Evolutionary conservation across 1,140 invertebrate species (phyloP).

Genomic region (Vanessa tameamea): DNA sequence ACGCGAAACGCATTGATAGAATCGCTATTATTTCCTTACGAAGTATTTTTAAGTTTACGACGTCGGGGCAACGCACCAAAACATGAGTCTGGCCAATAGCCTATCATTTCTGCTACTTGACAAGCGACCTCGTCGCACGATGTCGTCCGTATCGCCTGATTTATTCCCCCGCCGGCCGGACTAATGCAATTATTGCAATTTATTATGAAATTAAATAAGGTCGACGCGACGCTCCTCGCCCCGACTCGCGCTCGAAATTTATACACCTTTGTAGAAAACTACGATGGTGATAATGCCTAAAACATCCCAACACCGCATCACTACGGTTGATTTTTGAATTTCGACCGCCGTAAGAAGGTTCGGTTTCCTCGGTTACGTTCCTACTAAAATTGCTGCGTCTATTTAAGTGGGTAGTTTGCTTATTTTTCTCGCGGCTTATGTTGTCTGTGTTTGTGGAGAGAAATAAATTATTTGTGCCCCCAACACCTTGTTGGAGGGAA

Average conservation of each 20-base stretch:
- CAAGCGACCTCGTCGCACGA: slow-evolving; percentile 46
- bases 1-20: slow-evolving; percentile 51
- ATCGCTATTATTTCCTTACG: slow-evolving; percentile 52
- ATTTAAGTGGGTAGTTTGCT: slow-evolving; percentile 76
- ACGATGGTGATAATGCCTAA: slow-evolving; percentile 44
- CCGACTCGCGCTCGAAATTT: slow-evolving; percentile 61
- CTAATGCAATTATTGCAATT: slow-evolving; percentile 80
- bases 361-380: slow-evolving; percentile 40
- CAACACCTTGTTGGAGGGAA: slow-evolving; percentile 67
- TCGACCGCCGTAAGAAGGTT: slow-evolving; percentile 51
- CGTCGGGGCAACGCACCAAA: slow-evolving; percentile 50
- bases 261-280: slow-evolving; percentile 72
- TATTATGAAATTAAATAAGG: slow-evolving; percentile 80
- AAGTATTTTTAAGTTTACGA: slow-evolving; percentile 50
- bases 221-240: slow-evolving; percentile 58
- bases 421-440: slow-evolving; percentile 77
- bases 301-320: slow-evolving; percentile 46
- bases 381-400: slow-evolving; percentile 38
- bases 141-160: slow-evolving; percentile 61
- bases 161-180: slow-evolving; percentile 59
- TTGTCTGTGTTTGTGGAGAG: slow-evolving; percentile 69
- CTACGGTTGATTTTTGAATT: slow-evolving; percentile 65
- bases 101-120: slow-evolving; percentile 50
- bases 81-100: slow-evolving; percentile 48
- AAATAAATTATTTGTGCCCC: slow-evolving; percentile 77